phyloP scores from a whole-genome alignment of 2,888 invertebrate genomes.

The Polyommatus icarus region DNA sequence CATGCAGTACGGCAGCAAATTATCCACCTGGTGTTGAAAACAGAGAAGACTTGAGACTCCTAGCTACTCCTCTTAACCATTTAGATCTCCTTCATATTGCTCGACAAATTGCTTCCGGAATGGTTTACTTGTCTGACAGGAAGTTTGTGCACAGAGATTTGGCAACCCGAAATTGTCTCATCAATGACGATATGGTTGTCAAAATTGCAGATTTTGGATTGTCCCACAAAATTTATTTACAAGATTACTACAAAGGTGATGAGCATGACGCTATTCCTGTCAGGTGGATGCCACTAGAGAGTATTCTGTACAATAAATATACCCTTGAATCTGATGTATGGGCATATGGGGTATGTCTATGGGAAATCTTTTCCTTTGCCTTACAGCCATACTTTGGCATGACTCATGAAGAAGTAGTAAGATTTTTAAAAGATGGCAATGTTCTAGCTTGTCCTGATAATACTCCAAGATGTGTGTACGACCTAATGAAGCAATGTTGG shows the following conservation, averaged over 20 bases:
- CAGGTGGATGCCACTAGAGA: conserved; percentile 98
- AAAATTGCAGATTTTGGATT: conserved; percentile 99
- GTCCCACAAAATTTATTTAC: conserved; percentile 96
- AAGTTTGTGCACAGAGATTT: conserved; percentile 98
- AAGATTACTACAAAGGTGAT: conserved; percentile 97
- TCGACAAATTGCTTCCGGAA: conserved; percentile 94
- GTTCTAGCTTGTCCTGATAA: conserved; percentile 94
- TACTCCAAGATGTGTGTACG: conserved; percentile 91
- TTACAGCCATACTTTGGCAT: conserved; percentile 98
- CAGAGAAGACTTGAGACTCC: conserved; percentile 80
- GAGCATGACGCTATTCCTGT: conserved; percentile 98
- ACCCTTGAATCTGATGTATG: conserved; percentile 98
- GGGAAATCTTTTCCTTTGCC: conserved; percentile 98
- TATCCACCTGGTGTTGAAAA: conserved; percentile 85
- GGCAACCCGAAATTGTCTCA: conserved; percentile 96
- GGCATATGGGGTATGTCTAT: conserved; percentile 97
- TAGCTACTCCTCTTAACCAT: conserved; percentile 85
- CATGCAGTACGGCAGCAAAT: conserved; percentile 92
- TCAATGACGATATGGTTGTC: conserved; percentile 95
- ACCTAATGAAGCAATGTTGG: conserved; percentile 97
- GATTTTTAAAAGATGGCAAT: conserved; percentile 95
- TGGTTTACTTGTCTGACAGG: conserved; percentile 95
- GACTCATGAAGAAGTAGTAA: conserved; percentile 98
- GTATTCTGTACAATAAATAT: conserved; percentile 97
- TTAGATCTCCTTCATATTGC: conserved; percentile 92